phyloP scores from a whole-genome alignment of 53 echinoderm and acorn worm genomes.

The Apostichopus leukothele region DNA sequence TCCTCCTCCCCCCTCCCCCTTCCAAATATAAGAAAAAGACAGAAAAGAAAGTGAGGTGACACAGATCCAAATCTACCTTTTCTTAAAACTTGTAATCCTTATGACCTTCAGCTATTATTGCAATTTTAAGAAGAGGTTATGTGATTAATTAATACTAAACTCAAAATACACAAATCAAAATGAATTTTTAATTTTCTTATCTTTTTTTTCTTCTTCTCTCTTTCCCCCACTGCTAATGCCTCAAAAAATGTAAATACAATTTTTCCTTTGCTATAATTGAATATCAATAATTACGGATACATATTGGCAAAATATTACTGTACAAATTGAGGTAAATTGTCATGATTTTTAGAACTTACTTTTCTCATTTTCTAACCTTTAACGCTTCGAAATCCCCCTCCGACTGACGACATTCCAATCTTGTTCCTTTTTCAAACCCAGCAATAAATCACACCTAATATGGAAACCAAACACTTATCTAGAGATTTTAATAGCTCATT shows the following conservation, averaged over 20 bases:
- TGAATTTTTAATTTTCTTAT: neutral
- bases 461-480: too few relatives aligned
- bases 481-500: too few relatives aligned
- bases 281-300: constrained; percentile 29
- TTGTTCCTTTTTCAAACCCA: neutral
- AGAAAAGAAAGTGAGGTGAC: neutral
- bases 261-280: constrained; percentile 37
- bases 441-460: too few relatives aligned
- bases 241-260: constrained; percentile 33
- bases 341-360: constrained; percentile 4
- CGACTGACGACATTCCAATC: neutral
- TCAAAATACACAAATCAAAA: neutral
- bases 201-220: neutral
- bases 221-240: neutral
- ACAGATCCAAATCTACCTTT: neutral
- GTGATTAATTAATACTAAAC: neutral
- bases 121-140: neutral
- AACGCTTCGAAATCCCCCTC: neutral
- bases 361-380: neutral
- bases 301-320: constrained; percentile 22
- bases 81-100: neutral
- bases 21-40: neutral
- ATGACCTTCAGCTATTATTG: neutral
- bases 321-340: constrained; percentile 28
- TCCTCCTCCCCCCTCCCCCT: neutral